Evolutionary conservation across 2,888 invertebrate genomes (phyloP).

Genomic region (Harmothoe impar): DNA sequence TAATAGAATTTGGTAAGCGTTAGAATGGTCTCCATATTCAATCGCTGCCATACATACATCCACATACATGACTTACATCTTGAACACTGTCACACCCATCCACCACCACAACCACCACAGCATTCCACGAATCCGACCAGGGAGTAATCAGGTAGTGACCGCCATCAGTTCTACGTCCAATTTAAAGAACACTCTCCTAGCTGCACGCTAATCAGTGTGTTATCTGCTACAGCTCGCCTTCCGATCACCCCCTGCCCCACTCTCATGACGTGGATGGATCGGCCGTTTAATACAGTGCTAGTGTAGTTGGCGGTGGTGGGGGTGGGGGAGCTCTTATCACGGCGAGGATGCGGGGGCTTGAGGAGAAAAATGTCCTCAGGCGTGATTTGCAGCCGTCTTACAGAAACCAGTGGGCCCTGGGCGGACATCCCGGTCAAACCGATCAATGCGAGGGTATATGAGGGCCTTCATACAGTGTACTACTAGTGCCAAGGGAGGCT

Average conservation of each 20-base stretch:
- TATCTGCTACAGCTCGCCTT: neutral
- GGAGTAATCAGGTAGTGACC: neutral
- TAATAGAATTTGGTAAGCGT: too few relatives aligned
- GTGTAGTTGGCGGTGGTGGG: neutral
- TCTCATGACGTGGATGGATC: neutral
- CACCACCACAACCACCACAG: neutral
- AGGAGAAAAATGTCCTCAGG: constrained; percentile 1
- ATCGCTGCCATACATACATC: too few relatives aligned
- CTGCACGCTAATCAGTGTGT: neutral
- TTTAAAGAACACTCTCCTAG: neutral
- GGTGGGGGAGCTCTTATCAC: neutral
- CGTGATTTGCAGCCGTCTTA: constrained; percentile 1
- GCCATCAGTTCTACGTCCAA: neutral
- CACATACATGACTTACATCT: too few relatives aligned
- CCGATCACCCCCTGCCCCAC: neutral
- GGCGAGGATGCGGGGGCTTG: neutral
- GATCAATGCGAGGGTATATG: neutral
- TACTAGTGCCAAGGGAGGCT: too few relatives aligned
- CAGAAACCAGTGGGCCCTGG: constrained; percentile 20
- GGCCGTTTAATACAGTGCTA: neutral
- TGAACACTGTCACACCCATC: too few relatives aligned
- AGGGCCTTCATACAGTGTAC: too few relatives aligned
- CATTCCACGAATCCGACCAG: neutral
- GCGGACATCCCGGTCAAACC: constrained; percentile 10
- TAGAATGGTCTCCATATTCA: too few relatives aligned